These are phyloP conservation scores for Poeciliopsis presidionis DNA, from an alignment of 2,797 vertebrate genomes.

Conservation along the genomic window DNA sequence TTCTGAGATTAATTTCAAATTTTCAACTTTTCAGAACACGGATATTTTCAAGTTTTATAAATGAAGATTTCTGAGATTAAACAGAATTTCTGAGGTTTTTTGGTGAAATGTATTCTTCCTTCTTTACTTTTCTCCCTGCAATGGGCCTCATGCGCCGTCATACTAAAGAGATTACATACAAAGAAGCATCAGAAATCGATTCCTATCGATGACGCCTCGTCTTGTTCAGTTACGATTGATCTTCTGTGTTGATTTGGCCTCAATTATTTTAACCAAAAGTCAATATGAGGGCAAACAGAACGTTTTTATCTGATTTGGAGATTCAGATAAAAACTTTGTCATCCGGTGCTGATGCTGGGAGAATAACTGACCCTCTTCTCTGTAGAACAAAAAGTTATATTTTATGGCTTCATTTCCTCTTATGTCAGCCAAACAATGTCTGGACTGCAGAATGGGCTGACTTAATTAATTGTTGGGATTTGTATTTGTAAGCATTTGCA, in stretches of 20 bases:
- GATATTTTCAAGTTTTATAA: too few species aligned
- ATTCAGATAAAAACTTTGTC: too few species aligned
- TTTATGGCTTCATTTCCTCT: not conserved
- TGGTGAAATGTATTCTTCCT: too few species aligned
- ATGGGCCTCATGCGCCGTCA: not conserved
- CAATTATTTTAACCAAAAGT: not conserved
- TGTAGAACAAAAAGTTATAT: not conserved
- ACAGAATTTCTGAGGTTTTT: too few species aligned
- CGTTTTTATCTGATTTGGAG: not conserved
- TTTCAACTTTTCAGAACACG: too few species aligned
- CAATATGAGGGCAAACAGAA: not conserved
- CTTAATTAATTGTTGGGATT: not conserved
- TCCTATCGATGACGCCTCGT: not conserved
- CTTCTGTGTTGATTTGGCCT: not conserved
- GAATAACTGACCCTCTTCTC: not conserved
- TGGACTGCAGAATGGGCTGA: not conserved
- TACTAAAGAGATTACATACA: not conserved
- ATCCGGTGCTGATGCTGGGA: not conserved
- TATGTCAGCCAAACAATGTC: not conserved
- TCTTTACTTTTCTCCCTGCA: too few species aligned
- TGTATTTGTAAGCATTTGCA: not conserved
- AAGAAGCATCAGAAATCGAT: not conserved
- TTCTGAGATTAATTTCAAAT: too few species aligned
- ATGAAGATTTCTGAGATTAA: too few species aligned
- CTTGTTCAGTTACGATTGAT: constrained; percentile 1